These are phyloP conservation scores for Donacobius atricapilla DNA, from an alignment of 2,113 vertebrate genomes.

Conservation along the genomic window DNA sequence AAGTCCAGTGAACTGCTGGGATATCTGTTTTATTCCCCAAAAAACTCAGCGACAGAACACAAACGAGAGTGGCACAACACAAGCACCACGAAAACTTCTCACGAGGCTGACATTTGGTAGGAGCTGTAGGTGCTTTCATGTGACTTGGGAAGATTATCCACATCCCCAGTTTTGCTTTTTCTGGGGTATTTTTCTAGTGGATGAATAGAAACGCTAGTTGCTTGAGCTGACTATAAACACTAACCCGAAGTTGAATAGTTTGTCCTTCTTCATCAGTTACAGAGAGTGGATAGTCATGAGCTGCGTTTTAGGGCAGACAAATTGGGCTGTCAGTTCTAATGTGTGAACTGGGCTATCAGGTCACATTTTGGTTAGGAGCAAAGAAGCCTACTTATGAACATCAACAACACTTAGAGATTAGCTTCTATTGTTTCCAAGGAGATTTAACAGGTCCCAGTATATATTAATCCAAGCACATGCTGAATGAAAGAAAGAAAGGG, in stretches of 20 bases:
- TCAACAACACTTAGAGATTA: conserved; percentile 23
- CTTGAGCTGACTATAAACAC: not conserved
- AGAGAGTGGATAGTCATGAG: conserved; percentile 4
- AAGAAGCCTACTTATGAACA: conserved; percentile 27
- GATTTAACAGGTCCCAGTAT: not conserved
- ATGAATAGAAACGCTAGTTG: not conserved
- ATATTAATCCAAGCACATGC: not conserved
- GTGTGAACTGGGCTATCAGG: conserved; percentile 40
- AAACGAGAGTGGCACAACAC: not conserved
- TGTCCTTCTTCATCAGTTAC: conserved; percentile 14
- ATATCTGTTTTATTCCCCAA: not conserved
- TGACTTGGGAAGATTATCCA: not conserved
- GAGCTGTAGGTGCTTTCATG: not conserved
- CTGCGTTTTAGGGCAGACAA: conserved; percentile 34
- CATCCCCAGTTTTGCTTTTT: not conserved
- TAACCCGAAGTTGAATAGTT: not conserved
- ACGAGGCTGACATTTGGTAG: not conserved
- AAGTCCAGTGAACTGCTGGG: not conserved
- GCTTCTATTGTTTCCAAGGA: conserved; percentile 47
- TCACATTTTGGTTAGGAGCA: conserved; percentile 40
- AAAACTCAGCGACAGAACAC: not conserved
- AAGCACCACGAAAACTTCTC: not conserved
- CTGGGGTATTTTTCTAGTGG: not conserved
- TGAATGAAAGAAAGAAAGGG: not conserved
- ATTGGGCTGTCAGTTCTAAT: conserved; percentile 57